Base-by-base conservation (phyloP, 2,113 vertebrate genomes). In the Rhinoderma darwinii region DNA sequence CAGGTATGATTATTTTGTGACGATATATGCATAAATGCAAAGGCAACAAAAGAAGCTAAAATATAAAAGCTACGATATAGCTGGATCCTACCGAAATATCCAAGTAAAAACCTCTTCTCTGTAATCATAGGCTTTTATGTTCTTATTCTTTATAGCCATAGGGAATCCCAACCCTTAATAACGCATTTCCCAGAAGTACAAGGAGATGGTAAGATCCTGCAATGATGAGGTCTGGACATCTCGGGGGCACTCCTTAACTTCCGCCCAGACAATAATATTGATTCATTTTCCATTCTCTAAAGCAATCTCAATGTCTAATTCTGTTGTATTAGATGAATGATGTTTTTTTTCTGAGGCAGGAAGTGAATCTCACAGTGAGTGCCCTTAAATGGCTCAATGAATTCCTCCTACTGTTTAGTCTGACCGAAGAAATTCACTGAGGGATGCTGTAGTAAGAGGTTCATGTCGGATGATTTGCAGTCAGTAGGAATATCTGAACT, bases 401-500 rank as follows among this genome's bases (percentile, higher is more conserved):
- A 82, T 82, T 63, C 51, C 68, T 76, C 83, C 66, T 39, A 73
- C 84, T 78, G 75, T 70, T 41, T 72, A 80, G 50, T 87, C 82
- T 56, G 68, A 37, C 50, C 2, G 17, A 10, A 70, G 35, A 81
- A 66, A 59, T 87, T 87, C 77, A 81, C 22, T 18, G 83, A 74
- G 44, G 66, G 66, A 43, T 35, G 44, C 50, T 51, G 74, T 20
- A 50, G 51, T 10, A 32, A 30, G 44, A 77, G 44, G 12, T 32
- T 50, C 44, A 18, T 17, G 44, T 20, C 14, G 20, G 35, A 77
- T 50, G 27, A 18, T 44, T 14, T 1, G 35, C 54, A 37, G 44
- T 18, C n/a, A 25, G 35, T 9, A 30, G 3, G n/a, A 43, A 20
- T 22, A 54, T 8, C 15, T 18, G 47, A 54, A 11, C 30, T 59